Conservation (phyloP, 2,797 vertebrate species). For the Falco rusticolus region DNA sequence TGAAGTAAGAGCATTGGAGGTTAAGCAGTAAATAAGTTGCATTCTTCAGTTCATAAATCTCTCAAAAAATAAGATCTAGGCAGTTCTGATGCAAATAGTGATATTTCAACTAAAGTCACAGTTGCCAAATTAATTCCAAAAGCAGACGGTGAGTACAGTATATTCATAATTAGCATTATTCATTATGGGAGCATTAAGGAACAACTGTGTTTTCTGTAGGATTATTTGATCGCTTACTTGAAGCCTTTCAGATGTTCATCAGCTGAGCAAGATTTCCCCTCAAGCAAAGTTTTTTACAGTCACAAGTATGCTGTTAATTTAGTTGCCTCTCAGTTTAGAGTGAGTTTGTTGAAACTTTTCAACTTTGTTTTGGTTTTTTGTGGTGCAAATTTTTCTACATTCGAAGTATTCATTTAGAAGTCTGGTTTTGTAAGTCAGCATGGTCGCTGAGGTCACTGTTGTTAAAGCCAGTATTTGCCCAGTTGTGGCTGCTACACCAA, state of each 20-base stretch:
- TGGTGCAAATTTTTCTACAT: neutral
- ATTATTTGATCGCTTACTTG: constrained; percentile 40
- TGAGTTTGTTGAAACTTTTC: neutral
- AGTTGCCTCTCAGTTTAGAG: neutral
- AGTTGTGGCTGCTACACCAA: neutral
- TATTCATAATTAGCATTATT: neutral
- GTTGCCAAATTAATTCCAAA: constrained; percentile 50
- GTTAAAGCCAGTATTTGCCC: neutral
- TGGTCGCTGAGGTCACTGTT: neutral
- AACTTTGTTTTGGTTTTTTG: neutral
- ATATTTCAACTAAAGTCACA: neutral
- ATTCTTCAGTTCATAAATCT: neutral
- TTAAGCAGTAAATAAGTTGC: neutral
- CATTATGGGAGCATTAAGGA: constrained; percentile 20
- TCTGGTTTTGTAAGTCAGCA: neutral
- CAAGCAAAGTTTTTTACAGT: neutral
- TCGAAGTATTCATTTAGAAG: neutral
- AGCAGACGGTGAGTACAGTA: neutral
- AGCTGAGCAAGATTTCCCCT: neutral
- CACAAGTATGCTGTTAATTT: neutral
- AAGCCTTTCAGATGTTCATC: constrained; percentile 6
- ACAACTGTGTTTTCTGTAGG: neutral
- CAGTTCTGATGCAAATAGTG: neutral
- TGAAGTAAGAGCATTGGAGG: neutral
- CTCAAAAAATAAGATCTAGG: neutral